Base-by-base conservation (phyloP, 2,888 invertebrate genomes). In the Callyntrura sp. region DNA sequence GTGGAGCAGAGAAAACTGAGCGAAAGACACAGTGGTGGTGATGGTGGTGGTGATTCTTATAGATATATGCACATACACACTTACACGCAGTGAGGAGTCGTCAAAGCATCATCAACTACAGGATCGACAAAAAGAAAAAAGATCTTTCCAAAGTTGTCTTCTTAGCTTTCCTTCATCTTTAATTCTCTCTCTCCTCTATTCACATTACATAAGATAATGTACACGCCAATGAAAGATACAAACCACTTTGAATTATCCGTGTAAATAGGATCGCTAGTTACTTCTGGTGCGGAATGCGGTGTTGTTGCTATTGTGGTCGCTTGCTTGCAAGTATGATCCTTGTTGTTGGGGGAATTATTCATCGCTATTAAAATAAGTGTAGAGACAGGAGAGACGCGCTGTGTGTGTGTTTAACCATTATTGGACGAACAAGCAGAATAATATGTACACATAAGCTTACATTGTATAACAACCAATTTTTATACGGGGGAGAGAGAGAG, bases 181-280 rank as follows among this genome's bases (percentile, higher is more conserved):
- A 3, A 11, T 35, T 20, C 11, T n/a, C 8, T 62, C 62, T 62
- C 14, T 5, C 62, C 11, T n/a, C n/a, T 45, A 8, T 12, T 12
- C n/a, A 73, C 20, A 4, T 12, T 23, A 62, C 23, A 62, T 62
- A 11, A 62, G 62, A 51, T 9, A 28, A 14, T n/a, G 9, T 23
- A 12, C 60, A 76, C 25, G 76, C n/a, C 51, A 78, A 79, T 79
- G 43, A 55, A 35, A 62, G 43, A 82, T 48, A 60, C 82, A 83
- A 88, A 88, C 76, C 88, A 78, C 83, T 83, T 88, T 89, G 57
- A 76, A 84, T 89, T 76, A 84, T 84, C 84, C 88, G 84, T 84
- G 88, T 84, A 84, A 89, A 84, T 78, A 89, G 78, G 70, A 89
- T 79, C 62, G 76, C 88, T 88, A 35, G 88, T 82, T 88, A 51